A percentile compares a stretch with the other conserved stretches of the same genome.
Conservation (phyloP, 1,140 invertebrate genomes). For the Eriocheir sinensis region DNA sequence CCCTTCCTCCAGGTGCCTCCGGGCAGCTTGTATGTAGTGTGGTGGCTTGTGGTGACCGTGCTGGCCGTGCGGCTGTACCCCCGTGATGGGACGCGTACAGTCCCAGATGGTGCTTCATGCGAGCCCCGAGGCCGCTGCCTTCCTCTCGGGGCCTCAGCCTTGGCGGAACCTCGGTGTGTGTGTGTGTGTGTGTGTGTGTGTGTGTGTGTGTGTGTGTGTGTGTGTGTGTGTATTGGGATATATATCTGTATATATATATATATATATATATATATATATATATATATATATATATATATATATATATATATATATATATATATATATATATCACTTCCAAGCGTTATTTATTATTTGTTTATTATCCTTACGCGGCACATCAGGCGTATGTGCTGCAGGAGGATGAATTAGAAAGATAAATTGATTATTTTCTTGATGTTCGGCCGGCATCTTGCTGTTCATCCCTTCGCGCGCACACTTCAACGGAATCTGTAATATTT, state of each 20-base stretch:
- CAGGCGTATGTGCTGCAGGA: too few species aligned
- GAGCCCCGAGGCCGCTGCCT: not conserved
- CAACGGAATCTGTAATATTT: too few species aligned
- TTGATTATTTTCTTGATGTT: too few species aligned
- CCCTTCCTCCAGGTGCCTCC: not conserved
- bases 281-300: constrained; percentile 30
- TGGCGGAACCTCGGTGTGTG: not conserved
- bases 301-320: constrained; percentile 55
- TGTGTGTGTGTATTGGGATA: not conserved
- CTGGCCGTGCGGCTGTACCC: too few species aligned
- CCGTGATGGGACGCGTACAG: not conserved
- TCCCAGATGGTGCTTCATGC: not conserved
- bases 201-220: constrained; percentile 16
- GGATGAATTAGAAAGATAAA: too few species aligned
- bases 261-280: not conserved
- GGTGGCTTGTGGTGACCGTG: not conserved
- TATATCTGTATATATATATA: not conserved
- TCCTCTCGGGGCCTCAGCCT: not conserved
- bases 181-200: constrained; percentile 25
- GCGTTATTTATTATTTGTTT: not conserved
- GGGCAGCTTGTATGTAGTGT: not conserved
- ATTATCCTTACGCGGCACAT: not conserved
- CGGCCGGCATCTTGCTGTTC: too few species aligned
- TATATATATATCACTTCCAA: constrained; percentile 28
- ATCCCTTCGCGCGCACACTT: too few species aligned